phyloP scores from a whole-genome alignment of 2,888 invertebrate genomes.

The Dryobota labecula region DNA sequence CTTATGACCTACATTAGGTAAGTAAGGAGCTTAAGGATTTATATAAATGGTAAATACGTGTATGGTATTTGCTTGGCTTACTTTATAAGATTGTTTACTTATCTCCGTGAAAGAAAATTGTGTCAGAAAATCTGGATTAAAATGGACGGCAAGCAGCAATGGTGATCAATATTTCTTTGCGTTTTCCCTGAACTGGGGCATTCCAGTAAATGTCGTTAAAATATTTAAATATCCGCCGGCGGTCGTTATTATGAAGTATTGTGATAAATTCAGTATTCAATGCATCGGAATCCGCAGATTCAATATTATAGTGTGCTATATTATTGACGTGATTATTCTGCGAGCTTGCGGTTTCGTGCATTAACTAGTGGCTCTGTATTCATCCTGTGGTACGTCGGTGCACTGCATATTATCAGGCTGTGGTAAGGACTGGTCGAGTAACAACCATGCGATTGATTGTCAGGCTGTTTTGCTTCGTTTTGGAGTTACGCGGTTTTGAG shows the following conservation, averaged over 20 bases:
- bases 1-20: constrained; percentile 31
- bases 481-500: no score
- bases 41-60: constrained; percentile 41
- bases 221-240: constrained; percentile 43
- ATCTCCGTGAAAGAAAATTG: background rate
- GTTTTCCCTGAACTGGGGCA: background rate
- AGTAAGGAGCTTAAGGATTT: constrained; percentile 45
- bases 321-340: constrained; percentile 42
- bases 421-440: constrained; percentile 9
- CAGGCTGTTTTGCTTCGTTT: constrained; percentile 8
- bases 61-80: constrained; percentile 18
- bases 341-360: constrained; percentile 24
- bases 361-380: constrained; percentile 14
- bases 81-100: constrained; percentile 10
- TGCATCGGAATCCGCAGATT: constrained; percentile 8
- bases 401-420: constrained; percentile 13
- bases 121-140: background rate
- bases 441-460: constrained; percentile 18
- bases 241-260: constrained; percentile 39
- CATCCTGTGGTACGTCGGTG: constrained; percentile 16
- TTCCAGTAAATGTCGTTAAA: constrained; percentile 12
- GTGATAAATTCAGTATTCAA: constrained; percentile 32
- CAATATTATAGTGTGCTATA: constrained; percentile 30
- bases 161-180: constrained; percentile 21
- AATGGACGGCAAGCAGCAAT: background rate